A percentile compares a stretch with the other conserved stretches of the same genome.
Evolutionary conservation across 2,113 vertebrate genomes (phyloP).

Genomic region (Neolamprologus hecqui): DNA sequence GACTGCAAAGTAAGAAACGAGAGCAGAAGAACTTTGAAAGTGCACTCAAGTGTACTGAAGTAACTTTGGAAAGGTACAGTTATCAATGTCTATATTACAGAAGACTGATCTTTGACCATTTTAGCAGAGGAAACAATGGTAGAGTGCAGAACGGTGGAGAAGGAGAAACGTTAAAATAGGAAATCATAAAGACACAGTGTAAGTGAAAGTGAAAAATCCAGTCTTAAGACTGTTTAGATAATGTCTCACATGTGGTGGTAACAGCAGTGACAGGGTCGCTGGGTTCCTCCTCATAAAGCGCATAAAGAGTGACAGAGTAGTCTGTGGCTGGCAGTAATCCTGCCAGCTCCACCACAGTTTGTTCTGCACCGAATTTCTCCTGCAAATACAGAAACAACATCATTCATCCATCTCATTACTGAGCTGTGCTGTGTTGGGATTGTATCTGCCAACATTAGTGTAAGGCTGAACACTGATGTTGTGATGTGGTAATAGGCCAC

Average conservation of each 20-base stretch:
- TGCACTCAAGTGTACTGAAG: background rate
- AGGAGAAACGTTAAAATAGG: background rate
- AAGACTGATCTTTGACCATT: background rate
- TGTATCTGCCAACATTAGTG: background rate
- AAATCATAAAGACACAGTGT: background rate
- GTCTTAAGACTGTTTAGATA: background rate
- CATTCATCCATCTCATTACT: background rate
- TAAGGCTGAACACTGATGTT: background rate
- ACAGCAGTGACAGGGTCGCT: constrained; percentile 81
- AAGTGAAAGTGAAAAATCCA: background rate
- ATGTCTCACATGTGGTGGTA: constrained; percentile 74
- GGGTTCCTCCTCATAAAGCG: constrained; percentile 80
- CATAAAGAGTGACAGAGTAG: constrained; percentile 81
- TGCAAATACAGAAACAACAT: constrained; percentile 30
- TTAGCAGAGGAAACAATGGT: background rate
- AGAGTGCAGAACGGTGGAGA: background rate
- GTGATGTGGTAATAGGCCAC: background rate
- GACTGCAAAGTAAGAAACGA: constrained; percentile 56
- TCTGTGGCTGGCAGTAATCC: constrained; percentile 76
- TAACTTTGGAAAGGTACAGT: background rate
- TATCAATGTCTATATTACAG: background rate
- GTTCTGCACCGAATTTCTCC: constrained; percentile 75
- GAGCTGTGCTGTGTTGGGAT: background rate
- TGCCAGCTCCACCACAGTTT: constrained; percentile 73
- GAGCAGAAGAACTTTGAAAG: background rate